Base-by-base conservation (phyloP, 2,113 vertebrate genomes). In the Pseudonaja textilis region DNA sequence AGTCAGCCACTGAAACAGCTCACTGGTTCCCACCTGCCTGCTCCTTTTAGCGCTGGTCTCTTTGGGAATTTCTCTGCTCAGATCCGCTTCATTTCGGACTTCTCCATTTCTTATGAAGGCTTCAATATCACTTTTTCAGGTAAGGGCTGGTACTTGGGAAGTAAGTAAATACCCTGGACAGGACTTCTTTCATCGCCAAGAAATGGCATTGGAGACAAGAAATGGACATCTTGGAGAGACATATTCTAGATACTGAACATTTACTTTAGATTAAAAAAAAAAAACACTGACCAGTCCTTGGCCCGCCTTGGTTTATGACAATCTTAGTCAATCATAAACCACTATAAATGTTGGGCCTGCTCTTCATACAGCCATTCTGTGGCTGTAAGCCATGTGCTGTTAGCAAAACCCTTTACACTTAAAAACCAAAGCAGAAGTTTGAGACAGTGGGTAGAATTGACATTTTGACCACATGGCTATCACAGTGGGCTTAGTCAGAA, bases 91-190 rank as follows among this genome's bases (percentile, higher is more conserved):
- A 98, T 99, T 56, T 99, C 99, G 0, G 99, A 99, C 94, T 99
- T 99, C 97, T 99, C 99, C 16, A 99, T 99, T 96, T 99, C 99
- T 26, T 99, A 99, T 0, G 99, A 99, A 94, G 99, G 99, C 89
- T 99, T 99, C 97, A 99, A 99, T 98, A 99, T 99, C 97, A 99
- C 99, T 56, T 99, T 99, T 97, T 99, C 99, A 56, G 99, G 99
- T 99, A 96, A 94, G 34, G 1, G 0, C 0, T 1, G 0, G 45
- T n/a, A 45, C 45, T 18, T 69, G 26, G 26, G 22, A 69, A 45
- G 26, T 9, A 9, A 39, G 6, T 74, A 34, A 34, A 6, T 34
- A 26, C 25, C 57, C 18, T 29, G 23, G 45, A 50, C 16, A 5
- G 26, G 16, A 4, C 16, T 90, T 64, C 22, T 61, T 57, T 47